phyloP scores from a whole-genome alignment of 1,140 invertebrate species.

The Papilio helenus region DNA sequence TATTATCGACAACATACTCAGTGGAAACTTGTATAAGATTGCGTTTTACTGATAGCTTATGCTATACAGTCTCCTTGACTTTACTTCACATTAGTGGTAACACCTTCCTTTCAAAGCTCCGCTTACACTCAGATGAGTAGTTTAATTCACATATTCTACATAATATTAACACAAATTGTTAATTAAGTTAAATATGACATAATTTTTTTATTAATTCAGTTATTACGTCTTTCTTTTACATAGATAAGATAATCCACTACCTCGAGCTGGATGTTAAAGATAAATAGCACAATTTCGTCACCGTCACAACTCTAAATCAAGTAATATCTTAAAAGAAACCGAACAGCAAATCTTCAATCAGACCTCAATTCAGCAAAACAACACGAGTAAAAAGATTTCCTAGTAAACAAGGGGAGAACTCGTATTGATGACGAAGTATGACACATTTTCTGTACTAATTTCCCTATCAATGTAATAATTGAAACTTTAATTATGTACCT shows the following conservation, averaged over 20 bases:
- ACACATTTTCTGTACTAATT: background rate
- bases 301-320: background rate
- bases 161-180: background rate
- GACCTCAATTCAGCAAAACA: background rate
- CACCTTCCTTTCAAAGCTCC: slow-evolving; percentile 5
- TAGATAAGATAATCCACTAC: background rate
- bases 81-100: slow-evolving; percentile 5
- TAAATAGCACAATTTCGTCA: background rate
- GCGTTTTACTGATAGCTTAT: slow-evolving; percentile 16
- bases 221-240: background rate
- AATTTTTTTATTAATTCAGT: background rate
- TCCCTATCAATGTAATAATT: background rate
- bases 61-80: background rate
- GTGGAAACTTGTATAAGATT: slow-evolving; percentile 18
- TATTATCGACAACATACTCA: background rate
- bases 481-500: background rate
- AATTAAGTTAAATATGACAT: background rate
- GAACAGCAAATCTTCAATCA: background rate
- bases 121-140: background rate
- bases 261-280: background rate
- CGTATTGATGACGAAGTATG: background rate
- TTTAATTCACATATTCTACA: background rate
- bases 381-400: background rate
- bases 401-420: background rate
- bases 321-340: background rate